Conservation (phyloP, 2,797 vertebrate species). For the Anguilla obscura region DNA sequence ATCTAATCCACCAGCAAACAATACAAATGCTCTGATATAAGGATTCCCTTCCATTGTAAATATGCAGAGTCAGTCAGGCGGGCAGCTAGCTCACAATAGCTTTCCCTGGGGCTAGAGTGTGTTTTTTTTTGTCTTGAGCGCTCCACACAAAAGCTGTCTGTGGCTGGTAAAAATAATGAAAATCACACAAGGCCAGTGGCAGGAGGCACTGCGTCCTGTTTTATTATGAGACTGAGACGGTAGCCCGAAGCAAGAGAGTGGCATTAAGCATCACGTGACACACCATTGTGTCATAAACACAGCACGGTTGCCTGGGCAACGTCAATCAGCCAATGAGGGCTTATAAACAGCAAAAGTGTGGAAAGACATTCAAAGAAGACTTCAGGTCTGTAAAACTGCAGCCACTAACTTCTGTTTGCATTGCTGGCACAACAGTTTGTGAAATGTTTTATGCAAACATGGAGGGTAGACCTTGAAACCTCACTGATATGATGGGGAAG, state of each 20-base stretch:
- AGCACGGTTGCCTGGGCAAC: background rate
- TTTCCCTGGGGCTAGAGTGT: background rate
- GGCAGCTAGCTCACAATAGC: background rate
- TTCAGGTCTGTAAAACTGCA: background rate
- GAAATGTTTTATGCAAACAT: background rate
- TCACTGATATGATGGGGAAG: background rate
- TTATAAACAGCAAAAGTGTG: background rate
- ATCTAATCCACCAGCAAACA: background rate
- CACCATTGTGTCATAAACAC: no score
- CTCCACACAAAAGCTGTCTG: background rate
- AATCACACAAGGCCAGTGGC: background rate
- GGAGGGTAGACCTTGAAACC: background rate
- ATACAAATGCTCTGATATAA: background rate
- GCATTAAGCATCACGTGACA: background rate
- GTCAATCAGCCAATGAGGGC: background rate
- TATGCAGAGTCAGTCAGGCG: background rate
- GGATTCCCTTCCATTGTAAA: background rate
- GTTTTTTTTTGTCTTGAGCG: background rate
- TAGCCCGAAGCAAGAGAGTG: background rate
- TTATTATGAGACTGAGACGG: background rate
- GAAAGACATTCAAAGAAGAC: background rate
- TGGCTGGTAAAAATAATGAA: background rate
- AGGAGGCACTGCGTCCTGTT: background rate
- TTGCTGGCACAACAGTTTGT: background rate
- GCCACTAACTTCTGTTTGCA: background rate